These are phyloP conservation scores for Drepana arcuata DNA, from an alignment of 1,140 invertebrate species.

Conservation along the genomic window DNA sequence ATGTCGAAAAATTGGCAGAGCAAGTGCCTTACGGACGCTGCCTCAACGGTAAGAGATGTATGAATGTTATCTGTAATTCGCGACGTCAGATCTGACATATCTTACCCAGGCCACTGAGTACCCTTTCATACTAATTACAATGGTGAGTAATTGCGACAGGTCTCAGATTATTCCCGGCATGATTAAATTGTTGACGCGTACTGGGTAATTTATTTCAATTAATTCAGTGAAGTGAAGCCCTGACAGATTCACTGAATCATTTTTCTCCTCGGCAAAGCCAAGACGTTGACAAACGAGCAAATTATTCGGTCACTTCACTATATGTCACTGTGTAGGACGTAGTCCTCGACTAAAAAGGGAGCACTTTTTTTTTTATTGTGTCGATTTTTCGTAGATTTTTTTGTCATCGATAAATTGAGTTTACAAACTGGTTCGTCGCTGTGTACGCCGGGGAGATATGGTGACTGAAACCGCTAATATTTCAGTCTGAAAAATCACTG, in stretches of 20 bases:
- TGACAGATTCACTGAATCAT: slow-evolving; percentile 57
- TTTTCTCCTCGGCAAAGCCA: slow-evolving; percentile 42
- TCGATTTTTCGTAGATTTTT: slow-evolving; percentile 11
- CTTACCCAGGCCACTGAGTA: no score
- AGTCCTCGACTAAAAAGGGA: slow-evolving; percentile 4
- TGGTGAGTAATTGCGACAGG: slow-evolving; percentile 21
- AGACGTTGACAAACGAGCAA: slow-evolving; percentile 55
- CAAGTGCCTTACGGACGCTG: no score
- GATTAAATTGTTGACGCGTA: slow-evolving; percentile 38
- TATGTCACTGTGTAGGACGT: slow-evolving; percentile 16
- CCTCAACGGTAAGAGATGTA: no score
- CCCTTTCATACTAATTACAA: slow-evolving; percentile 13
- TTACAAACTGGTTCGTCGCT: slow-evolving; percentile 34
- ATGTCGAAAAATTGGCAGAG: no score
- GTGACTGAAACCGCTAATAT: slow-evolving; percentile 42
- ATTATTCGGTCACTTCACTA: slow-evolving; percentile 51
- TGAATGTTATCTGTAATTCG: background rate
- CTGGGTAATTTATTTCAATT: slow-evolving; percentile 57
- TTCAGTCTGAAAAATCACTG: slow-evolving; percentile 48
- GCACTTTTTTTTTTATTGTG: slow-evolving; percentile 8
- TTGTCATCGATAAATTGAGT: slow-evolving; percentile 27
- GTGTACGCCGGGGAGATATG: slow-evolving; percentile 29
- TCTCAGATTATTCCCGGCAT: slow-evolving; percentile 30
- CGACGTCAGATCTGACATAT: no score
- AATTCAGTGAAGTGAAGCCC: slow-evolving; percentile 41